Conservation (phyloP, 2,797 vertebrate genomes). For the Sebastiscus tertius region DNA sequence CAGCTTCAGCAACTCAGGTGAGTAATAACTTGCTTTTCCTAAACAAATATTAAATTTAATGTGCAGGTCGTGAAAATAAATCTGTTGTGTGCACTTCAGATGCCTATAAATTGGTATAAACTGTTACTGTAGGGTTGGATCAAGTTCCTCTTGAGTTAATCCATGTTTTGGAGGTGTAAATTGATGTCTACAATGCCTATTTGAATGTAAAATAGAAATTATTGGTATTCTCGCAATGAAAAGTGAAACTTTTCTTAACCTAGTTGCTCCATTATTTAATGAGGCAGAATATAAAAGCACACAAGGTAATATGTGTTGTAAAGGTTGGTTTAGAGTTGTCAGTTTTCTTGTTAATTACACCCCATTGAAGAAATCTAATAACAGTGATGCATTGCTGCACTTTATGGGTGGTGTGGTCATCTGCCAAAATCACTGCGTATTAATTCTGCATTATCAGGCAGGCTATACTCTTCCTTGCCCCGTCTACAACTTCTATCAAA, state of each 20-base stretch:
- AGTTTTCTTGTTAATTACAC: conserved; percentile 6
- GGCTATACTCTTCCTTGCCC: not conserved
- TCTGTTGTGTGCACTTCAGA: not conserved
- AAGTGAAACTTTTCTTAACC: not conserved
- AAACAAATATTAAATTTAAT: not conserved
- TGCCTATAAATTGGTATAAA: not conserved
- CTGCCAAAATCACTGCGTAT: conserved; percentile 5
- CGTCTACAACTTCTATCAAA: conserved; percentile 42
- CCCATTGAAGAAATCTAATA: conserved; percentile 3
- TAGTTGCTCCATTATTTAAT: not conserved
- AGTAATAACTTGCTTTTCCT: conserved; percentile 45
- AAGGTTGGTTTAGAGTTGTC: conserved; percentile 32
- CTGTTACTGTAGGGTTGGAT: not conserved
- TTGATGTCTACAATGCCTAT: not conserved
- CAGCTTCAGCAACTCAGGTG: conserved; percentile 66
- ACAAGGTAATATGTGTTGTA: not conserved
- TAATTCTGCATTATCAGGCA: conserved; percentile 17
- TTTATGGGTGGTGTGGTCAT: not conserved
- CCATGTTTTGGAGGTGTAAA: not conserved
- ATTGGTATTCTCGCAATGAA: not conserved
- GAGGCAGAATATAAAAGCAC: not conserved
- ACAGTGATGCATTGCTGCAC: conserved; percentile 10
- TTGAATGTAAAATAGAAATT: not conserved
- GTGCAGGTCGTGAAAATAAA: not conserved
- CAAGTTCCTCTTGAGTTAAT: not conserved